Percentiles rank a stretch among this genome's conserved stretches.
These are phyloP conservation scores for Camptogramma bilineatum DNA, from an alignment of 2,888 invertebrate genomes.

Conservation along the genomic window DNA sequence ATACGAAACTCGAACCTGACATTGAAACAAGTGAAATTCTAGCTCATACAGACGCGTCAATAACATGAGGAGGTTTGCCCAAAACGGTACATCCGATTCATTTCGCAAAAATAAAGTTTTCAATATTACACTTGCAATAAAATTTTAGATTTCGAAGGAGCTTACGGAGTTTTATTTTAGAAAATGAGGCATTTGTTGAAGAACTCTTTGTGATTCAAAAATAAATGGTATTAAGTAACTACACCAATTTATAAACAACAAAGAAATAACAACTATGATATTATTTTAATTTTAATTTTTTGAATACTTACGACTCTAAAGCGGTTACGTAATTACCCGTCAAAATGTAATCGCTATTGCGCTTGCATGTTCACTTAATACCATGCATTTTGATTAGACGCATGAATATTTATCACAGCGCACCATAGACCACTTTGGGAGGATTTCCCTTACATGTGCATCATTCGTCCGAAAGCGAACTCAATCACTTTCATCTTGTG, in stretches of 20 bases:
- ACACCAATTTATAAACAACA: too few relatives aligned
- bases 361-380: neutral
- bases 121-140: too few relatives aligned
- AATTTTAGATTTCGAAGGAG: neutral
- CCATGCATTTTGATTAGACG: neutral
- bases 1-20: conserved; percentile 52
- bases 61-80: conserved; percentile 40
- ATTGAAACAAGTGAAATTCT: conserved; percentile 68
- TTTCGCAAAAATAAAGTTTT: neutral
- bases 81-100: neutral
- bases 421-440: conserved; percentile 2
- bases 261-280: too few relatives aligned
- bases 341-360: neutral
- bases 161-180: too few relatives aligned
- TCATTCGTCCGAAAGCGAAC: conserved; percentile 63
- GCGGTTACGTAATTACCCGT: neutral
- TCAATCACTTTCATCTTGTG: conserved; percentile 80
- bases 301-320: too few relatives aligned
- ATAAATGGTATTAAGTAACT: too few relatives aligned
- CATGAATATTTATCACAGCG: neutral
- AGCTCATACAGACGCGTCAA: conserved; percentile 59
- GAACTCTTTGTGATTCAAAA: too few relatives aligned
- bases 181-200: too few relatives aligned
- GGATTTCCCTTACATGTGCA: conserved; percentile 5
- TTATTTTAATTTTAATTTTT: too few relatives aligned